Conservation (phyloP, 2,797 vertebrate genomes). For the Anisognathus igniventris region DNA sequence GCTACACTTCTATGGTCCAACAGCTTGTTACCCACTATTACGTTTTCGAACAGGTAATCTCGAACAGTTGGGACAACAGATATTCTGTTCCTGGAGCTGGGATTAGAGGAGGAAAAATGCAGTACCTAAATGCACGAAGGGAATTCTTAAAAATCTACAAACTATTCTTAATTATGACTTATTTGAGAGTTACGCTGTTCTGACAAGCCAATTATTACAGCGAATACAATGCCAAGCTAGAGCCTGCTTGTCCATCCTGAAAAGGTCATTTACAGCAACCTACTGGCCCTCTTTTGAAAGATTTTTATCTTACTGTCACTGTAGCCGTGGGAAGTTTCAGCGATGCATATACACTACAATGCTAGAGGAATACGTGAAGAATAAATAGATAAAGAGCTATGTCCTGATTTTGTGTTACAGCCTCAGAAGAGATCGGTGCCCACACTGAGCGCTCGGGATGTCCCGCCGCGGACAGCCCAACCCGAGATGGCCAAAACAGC, state of each 20-base stretch:
- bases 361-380: neutral
- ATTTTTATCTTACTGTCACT: neutral
- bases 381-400: fast-evolving
- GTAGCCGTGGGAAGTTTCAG: neutral
- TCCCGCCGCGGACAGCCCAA: neutral
- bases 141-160: neutral
- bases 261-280: neutral
- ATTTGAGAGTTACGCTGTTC: neutral
- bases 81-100: neutral
- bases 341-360: fast-evolving
- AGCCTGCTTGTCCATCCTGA: neutral
- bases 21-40: neutral
- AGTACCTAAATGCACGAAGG: neutral
- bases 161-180: neutral
- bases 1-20: neutral
- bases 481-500: fast-evolving
- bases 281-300: neutral
- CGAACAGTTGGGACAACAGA: neutral
- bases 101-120: neutral
- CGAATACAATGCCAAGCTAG: neutral
- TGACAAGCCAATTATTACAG: neutral
- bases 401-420: too few relatives aligned
- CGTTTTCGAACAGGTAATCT: neutral
- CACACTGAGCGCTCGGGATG: fast-evolving
- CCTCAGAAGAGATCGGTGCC: fast-evolving